A percentile compares a stretch with the other conserved stretches of the same genome.
Conservation (phyloP, 2,888 invertebrate species). For the Dendrolimus houi region DNA sequence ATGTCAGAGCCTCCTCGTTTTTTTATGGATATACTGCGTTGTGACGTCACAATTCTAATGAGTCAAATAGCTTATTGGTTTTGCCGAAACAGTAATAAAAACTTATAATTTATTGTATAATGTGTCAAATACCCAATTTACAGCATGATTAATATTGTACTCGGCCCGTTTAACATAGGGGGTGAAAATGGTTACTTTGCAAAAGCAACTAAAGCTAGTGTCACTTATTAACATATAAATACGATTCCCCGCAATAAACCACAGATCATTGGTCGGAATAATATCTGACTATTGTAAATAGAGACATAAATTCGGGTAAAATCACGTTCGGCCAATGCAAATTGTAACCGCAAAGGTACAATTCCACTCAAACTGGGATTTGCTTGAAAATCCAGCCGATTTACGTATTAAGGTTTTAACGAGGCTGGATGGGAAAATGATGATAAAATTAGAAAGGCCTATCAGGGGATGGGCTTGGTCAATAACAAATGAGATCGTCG, state of each 20-base stretch:
- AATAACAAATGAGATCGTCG: too few species aligned
- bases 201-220: not conserved
- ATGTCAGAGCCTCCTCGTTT: too few species aligned
- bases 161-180: too few species aligned
- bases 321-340: not conserved
- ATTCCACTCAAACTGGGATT: not conserved
- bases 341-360: not conserved
- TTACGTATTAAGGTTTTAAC: not conserved
- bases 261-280: not conserved
- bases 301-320: not conserved
- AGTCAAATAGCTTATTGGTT: too few species aligned
- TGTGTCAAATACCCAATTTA: too few species aligned
- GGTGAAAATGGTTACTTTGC: too few species aligned
- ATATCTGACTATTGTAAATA: not conserved
- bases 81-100: too few species aligned
- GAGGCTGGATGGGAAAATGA: not conserved
- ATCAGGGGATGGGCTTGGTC: too few species aligned
- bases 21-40: too few species aligned
- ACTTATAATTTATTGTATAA: too few species aligned
- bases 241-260: not conserved
- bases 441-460: not conserved
- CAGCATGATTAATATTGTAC: too few species aligned
- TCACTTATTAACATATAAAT: not conserved
- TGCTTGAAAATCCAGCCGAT: not conserved
- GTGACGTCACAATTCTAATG: too few species aligned